Evolutionary conservation across 2,797 vertebrate species (phyloP).

Genomic region (Philypnodon macrostomus): DNA sequence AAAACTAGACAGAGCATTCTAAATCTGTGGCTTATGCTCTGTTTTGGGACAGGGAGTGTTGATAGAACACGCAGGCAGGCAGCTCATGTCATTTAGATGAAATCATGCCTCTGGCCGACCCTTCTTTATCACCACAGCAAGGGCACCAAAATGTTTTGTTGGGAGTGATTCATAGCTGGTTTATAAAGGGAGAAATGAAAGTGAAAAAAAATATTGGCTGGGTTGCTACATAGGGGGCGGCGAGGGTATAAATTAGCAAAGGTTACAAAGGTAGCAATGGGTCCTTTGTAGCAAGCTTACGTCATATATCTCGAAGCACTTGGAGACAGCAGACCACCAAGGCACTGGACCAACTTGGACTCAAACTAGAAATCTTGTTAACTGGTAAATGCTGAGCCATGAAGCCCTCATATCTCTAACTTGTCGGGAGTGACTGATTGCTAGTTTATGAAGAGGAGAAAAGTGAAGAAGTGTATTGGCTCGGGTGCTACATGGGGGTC

Average conservation of each 20-base stretch:
- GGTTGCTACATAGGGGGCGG: slow-evolving; percentile 13
- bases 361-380: too few species aligned
- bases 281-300: too few species aligned
- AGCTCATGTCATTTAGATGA: slow-evolving; percentile 39
- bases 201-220: slow-evolving; percentile 1
- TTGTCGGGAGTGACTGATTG: slow-evolving; percentile 27
- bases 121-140: slow-evolving; percentile 1
- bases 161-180: slow-evolving; percentile 16
- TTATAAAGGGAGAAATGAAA: slow-evolving; percentile 14
- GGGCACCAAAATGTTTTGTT: slow-evolving; percentile 1
- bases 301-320: too few species aligned
- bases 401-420: too few species aligned
- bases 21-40: slow-evolving; percentile 59
- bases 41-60: slow-evolving; percentile 59
- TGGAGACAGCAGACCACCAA: too few species aligned
- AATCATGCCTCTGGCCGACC: slow-evolving; percentile 29
- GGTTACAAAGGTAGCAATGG: background rate
- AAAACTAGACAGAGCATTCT: slow-evolving; percentile 48
- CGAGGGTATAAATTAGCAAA: slow-evolving; percentile 14
- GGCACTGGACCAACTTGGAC: background rate
- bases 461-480: background rate
- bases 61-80: slow-evolving; percentile 52
- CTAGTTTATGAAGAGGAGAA: background rate
- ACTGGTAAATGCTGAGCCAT: too few species aligned
- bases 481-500: slow-evolving; percentile 16